Base-by-base conservation (phyloP, 1,140 invertebrate genomes). In the Odontomachus brunneus region DNA sequence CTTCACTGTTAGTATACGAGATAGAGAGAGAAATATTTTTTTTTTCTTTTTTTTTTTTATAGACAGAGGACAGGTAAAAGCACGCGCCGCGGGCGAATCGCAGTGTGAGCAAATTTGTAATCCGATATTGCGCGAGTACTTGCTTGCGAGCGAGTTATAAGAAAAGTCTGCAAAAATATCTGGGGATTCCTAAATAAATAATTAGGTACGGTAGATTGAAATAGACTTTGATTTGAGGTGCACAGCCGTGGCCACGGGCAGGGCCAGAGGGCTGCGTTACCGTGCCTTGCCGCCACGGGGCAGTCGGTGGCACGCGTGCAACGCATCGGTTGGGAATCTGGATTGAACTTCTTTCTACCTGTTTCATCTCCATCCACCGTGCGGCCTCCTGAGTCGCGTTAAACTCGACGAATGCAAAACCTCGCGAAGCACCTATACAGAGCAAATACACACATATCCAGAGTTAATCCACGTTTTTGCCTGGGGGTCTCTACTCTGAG, bases 321-420 rank as follows among this genome's bases (percentile, higher is more conserved):
- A 93, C 92, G 91, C 92, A 93, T 94, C 92, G 89, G 90, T 91
- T 90, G 90, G 90, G 91, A 89, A 90, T 90, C 90, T 93, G 92
- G 92, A 92, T 90, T 93, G 90, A 93, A 93, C 93, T 93, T 93
- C 92, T 91, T 94, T 93, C 93, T 97, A 98, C 98, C 97, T 98
- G 97, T 96, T 97, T 98, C 94, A 96, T 96, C 94, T 98, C 97
- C 97, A 99, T 99, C 97, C 98, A 98, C 90, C 96, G 96, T 93
- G 96, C 96, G 89, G 98, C 97, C 95, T 98, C 98, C 94, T 96
- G 96, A 92, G 97, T 95, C 93, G 96, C 96, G 94, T 96, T 95
- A 97, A 99, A 99, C 96, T 99, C 98, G 94, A 99, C 97, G 96
- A 99, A 99, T 94, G 98, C 98, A 96, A 99, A 98, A 94, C 97